These are phyloP conservation scores for Cuculus canorus DNA, from an alignment of 2,797 vertebrate species.

Conservation along the genomic window DNA sequence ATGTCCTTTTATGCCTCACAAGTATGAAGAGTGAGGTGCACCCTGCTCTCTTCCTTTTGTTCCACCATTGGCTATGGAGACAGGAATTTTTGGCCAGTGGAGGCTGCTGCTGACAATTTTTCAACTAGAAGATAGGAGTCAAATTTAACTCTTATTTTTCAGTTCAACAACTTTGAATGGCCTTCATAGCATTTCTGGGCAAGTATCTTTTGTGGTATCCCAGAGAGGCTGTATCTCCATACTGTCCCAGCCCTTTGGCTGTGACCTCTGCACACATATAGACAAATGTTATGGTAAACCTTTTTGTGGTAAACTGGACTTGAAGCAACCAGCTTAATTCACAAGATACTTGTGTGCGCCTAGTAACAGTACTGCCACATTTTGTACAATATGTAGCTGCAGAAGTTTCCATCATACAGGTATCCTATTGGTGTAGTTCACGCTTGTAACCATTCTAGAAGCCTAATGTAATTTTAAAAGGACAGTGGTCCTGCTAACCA, in stretches of 20 bases:
- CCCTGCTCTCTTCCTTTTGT: not conserved
- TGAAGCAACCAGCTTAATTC: not conserved
- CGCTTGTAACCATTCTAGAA: not conserved
- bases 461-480: not conserved
- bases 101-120: not conserved
- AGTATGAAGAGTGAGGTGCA: not conserved
- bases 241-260: not conserved
- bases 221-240: not conserved
- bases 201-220: not conserved
- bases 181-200: not conserved
- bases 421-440: not conserved
- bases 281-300: not conserved
- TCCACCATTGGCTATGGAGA: not conserved
- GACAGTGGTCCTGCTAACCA: not conserved
- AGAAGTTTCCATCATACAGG: not conserved
- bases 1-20: not conserved
- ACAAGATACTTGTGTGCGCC: not conserved
- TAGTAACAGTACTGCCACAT: not conserved
- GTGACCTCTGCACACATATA: not conserved
- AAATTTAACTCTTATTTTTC: not conserved
- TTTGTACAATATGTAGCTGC: not conserved
- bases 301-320: not conserved
- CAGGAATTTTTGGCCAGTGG: not conserved
- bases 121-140: not conserved
- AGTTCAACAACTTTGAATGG: not conserved